Base-by-base conservation (phyloP, 2,888 invertebrate species). In the Phaonia tiefii region DNA sequence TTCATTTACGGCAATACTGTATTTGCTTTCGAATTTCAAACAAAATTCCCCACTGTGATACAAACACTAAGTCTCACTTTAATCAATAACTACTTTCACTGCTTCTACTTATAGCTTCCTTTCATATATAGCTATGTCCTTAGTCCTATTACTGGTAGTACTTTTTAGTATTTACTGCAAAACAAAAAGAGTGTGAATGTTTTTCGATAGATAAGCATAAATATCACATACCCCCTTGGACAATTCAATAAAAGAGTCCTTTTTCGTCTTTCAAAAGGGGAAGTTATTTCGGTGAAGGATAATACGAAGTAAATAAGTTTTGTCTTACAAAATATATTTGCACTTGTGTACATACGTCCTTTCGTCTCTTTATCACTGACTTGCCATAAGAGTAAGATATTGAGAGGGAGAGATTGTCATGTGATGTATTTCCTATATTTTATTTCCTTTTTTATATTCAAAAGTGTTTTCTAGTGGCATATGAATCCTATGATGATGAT, bases 141-240 rank as follows among this genome's bases (percentile, higher is more conserved):
- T 56, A 22, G 26, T 70, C 44, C 54, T 2, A 2, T 22, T 22
- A 54, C 54, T n/a, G n/a, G 22, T 15, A 22, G 22, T 3, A 13
- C 25, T 8, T 22, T 54, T 10, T 22, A 15, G 22, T 66, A n/a
- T 66, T 25, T 13, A 13, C 13, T 22, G 54, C 2, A 25, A 54
- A 54, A 46, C 39, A 22, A 42, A 73, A n/a, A n/a, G n/a, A 73
- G 73, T 73, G 73, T 54, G 73, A 73, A 73, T 73, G 65, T 63
- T 73, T 65, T 65, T 63, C 22, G 60, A 39, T 77, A 83, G 82
- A 86, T 82, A 85, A 80, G 65, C 46, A 65, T 11, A 60, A 46
- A 44, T n/a, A 37, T 2, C 44, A 54, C 39, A 13, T 22, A 11
- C 54, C 10, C 54, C 10, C 54, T 44, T 25, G 26, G 26, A 26